These are phyloP conservation scores for Myotis planiceps DNA, from an alignment of 2,797 vertebrate genomes.

Conservation along the genomic window DNA sequence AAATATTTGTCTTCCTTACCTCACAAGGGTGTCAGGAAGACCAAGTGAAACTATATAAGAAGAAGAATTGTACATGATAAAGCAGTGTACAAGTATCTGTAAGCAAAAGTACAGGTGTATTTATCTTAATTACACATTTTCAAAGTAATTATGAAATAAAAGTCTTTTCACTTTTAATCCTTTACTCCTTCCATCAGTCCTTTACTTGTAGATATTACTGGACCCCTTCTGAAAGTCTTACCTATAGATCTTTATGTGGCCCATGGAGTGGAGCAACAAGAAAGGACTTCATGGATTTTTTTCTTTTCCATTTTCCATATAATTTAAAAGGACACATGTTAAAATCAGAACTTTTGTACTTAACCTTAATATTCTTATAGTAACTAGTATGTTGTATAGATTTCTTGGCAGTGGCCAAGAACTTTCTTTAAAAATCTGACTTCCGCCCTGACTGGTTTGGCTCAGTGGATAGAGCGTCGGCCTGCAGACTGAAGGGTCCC, in stretches of 20 bases:
- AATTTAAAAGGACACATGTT: conserved; percentile 12
- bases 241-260: not conserved
- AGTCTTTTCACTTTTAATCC: not conserved
- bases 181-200: not conserved
- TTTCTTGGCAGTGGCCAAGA: conserved; percentile 9
- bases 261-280: not conserved
- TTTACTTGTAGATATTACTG: not conserved
- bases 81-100: not conserved
- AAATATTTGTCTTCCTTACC: not conserved
- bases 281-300: not conserved
- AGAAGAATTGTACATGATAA: not conserved
- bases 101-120: not conserved
- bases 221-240: not conserved
- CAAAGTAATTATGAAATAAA: not conserved
- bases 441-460: not conserved
- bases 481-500: too few relatives aligned
- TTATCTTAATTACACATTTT: not conserved
- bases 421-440: not conserved
- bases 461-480: too few relatives aligned
- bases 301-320: not conserved
- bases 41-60: not conserved
- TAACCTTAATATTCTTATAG: not conserved
- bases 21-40: not conserved
- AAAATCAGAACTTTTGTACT: not conserved
- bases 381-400: not conserved